Evolutionary conservation across 2,888 invertebrate species (phyloP).

Genomic region (Chaitophorus viminalis): DNA sequence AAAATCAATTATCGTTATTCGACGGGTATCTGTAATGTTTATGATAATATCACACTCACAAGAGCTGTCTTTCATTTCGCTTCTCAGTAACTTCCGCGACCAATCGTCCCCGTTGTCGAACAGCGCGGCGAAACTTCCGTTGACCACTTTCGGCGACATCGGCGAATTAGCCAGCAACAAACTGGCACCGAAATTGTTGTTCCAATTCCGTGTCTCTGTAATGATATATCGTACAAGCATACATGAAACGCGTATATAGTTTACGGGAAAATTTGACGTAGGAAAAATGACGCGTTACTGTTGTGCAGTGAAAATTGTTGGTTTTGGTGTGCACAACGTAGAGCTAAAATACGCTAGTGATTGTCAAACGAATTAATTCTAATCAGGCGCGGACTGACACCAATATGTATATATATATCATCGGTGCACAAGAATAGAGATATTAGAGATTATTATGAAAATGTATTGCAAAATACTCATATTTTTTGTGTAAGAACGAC

Average conservation of each 20-base stretch:
- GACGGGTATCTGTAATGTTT: background rate
- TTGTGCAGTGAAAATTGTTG: too few species aligned
- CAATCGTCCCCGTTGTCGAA: slow-evolving; percentile 59
- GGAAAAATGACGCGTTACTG: too few species aligned
- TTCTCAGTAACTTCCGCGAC: slow-evolving; percentile 52
- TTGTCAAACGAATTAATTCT: background rate
- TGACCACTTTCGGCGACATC: slow-evolving; percentile 95
- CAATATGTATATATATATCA: too few species aligned
- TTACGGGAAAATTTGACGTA: too few species aligned
- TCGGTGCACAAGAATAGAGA: too few species aligned
- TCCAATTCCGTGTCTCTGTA: slow-evolving; percentile 82
- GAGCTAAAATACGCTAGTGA: too few species aligned
- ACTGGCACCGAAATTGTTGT: slow-evolving; percentile 92
- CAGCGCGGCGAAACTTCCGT: slow-evolving; percentile 78
- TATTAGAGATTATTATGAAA: too few species aligned
- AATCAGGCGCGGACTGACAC: background rate
- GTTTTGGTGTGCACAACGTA: too few species aligned
- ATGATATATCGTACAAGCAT: too few species aligned
- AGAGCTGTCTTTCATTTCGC: slow-evolving; percentile 55
- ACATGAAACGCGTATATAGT: too few species aligned
- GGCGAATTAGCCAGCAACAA: slow-evolving; percentile 93
- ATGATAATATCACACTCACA: slow-evolving; percentile 34
- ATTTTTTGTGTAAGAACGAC: too few species aligned
- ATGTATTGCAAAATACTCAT: too few species aligned
- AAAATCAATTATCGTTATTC: background rate